Base-by-base conservation (phyloP, 2,888 invertebrate genomes). In the Dendrolimus pini region DNA sequence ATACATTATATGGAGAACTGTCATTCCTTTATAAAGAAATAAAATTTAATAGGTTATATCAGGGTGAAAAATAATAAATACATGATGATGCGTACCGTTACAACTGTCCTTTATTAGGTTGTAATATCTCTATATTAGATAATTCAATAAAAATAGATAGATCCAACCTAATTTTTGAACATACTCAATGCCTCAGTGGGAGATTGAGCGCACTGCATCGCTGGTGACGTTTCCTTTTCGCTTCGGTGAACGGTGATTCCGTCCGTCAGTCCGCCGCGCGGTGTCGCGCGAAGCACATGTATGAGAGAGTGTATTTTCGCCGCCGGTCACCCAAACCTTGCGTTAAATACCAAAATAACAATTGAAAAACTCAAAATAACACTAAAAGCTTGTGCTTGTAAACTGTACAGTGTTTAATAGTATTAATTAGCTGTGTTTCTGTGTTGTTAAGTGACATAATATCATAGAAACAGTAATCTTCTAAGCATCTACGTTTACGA, bases 201-300 rank as follows among this genome's bases (percentile, higher is more conserved):
- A 47, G 47, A 12, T 30, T 3, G 47, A 47, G 12, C 47, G 47
- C 10, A 9, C 9, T 30, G 47, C 47, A 12, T 9, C 47, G 47
- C 47, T 47, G 12, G 47, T 47, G 47, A 47, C 47, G 47, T 10
- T 12, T 47, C 47, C 9, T 30, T 47, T 47, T 47, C 47, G 12
- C 12, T 47, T 10, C 12, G 12, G 12, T 47, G 12, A 30, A 10
- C 61, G 74, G 75, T 77, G 73, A 71, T 72, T 69, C 70, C 71
- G 55, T 69, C 70, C 71, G 55, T 64, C 80, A 87, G 87, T 87
- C 69, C 76, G 79, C 77, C 80, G 83, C 82, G 82, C 71, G 65
- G 77, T 78, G 76, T 70, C 74, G 81, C 70, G 73, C 58, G 3
- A 60, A 57, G 53, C 12, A 56, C 56, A 73, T 69, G 81, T 64